Base-by-base conservation (phyloP, 1,140 invertebrate species). In the Drosophila pseudoobscura region DNA sequence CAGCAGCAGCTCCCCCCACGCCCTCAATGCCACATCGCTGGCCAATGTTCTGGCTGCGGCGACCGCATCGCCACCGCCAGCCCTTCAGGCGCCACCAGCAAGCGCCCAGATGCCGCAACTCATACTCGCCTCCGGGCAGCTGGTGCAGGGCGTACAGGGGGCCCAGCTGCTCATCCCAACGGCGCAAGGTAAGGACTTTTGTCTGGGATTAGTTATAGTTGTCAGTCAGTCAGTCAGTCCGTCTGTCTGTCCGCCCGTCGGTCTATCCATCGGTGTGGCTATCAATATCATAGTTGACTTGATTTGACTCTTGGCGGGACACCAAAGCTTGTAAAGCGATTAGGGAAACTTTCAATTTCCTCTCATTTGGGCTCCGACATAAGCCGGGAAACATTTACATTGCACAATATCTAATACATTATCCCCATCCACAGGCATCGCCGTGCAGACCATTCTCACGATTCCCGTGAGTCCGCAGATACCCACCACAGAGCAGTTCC, bases 111-210 rank as follows among this genome's bases (percentile, higher is more conserved):
- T 92, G 91, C 91, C 91, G 61, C 91, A 91, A 73, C 79, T 91
- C 76, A 97, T 98, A 90, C 94, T 98, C 74, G 96, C 96, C 49
- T 97, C 97, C 62, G 97, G 97, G 65, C 96, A 98, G 92, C 94
- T 97, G 79, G 95, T 97, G 52, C 96, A 97, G 92, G 96, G 97
- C 60, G 97, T 98, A 75, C 97, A 97, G 92, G 97, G 97, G 8
- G 97, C 97, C 65, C 97, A 98, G 92, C 94, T 98, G 57, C 94
- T 98, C 63, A 98, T 98, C 92, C 97, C 97, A 47, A 98, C 97
- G 17, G 97, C 97, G 43, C 97, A 98, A 95, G 97, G 97, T 98
- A 93, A 76, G 75, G 73, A 39, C 41, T 9, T 41, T 8, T 11
- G 41, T 4, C 17, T 6, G 51, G 59, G 70, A 61, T 70, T 75